These are phyloP conservation scores for Ondatra zibethicus DNA, from an alignment of 2,113 vertebrate genomes.

Conservation along the genomic window DNA sequence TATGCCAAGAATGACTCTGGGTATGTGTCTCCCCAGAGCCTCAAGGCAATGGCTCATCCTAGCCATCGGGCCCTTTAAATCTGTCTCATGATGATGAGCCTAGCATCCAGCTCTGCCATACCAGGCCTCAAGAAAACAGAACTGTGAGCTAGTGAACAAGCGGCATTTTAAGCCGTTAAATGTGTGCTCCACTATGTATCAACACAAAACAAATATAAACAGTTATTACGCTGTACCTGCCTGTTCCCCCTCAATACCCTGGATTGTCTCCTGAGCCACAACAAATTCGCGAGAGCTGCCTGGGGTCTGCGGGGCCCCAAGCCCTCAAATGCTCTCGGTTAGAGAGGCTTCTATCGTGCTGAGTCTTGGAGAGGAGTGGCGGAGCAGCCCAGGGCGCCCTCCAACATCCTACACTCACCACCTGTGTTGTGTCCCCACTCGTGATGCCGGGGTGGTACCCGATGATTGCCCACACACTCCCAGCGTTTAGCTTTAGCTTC, in stretches of 20 bases:
- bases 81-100: neutral
- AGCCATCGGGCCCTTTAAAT: neutral
- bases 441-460: accelerated
- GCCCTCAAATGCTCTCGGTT: accelerated
- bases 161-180: neutral
- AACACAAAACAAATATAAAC: neutral
- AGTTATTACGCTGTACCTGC: neutral
- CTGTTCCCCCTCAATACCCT: accelerated
- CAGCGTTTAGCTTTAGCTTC: neutral
- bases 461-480: neutral
- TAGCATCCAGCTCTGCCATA: neutral
- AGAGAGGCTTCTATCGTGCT: accelerated
- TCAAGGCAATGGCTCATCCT: neutral
- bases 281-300: accelerated
- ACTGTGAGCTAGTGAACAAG: neutral
- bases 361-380: accelerated
- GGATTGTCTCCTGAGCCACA: neutral
- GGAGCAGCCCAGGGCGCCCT: accelerated
- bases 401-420: accelerated
- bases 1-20: neutral
- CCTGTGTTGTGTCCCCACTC: accelerated
- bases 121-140: neutral
- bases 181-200: neutral
- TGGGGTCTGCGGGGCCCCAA: accelerated
- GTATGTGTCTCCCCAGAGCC: neutral